Conservation (phyloP, 2,888 invertebrate genomes). For the Mesorhabditis sp. region DNA sequence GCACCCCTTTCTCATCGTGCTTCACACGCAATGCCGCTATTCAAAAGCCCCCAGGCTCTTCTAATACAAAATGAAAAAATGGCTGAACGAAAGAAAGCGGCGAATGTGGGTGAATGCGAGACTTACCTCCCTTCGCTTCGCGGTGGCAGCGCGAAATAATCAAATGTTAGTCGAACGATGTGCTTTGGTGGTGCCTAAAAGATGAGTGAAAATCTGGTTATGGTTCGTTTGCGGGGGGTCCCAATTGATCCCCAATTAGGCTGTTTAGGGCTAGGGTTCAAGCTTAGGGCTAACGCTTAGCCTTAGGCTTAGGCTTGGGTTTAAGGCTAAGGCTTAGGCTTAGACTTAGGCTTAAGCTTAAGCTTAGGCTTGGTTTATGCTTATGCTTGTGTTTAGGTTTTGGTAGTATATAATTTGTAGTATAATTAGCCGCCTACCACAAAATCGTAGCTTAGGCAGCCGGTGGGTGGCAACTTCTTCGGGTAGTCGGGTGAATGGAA, state of each 20-base stretch:
- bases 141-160: slow-evolving; percentile 26
- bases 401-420: too few species aligned
- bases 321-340: too few species aligned
- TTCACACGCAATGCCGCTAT: too few species aligned
- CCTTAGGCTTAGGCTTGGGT: too few species aligned
- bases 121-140: slow-evolving; percentile 22
- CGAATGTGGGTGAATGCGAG: neutral
- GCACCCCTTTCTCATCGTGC: too few species aligned
- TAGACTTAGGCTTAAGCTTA: too few species aligned
- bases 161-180: slow-evolving; percentile 25
- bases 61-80: neutral
- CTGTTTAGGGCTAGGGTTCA: too few species aligned
- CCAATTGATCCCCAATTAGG: neutral
- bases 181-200: slow-evolving; percentile 27
- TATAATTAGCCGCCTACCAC: slow-evolving; percentile 15
- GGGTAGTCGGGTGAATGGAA: slow-evolving; percentile 38
- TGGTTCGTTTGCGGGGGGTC: neutral
- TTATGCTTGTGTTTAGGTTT: too few species aligned
- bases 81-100: neutral
- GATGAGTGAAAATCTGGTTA: neutral
- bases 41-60: too few species aligned
- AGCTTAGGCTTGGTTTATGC: too few species aligned
- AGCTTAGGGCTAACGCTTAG: too few species aligned
- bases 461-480: slow-evolving; percentile 17
- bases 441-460: slow-evolving; percentile 35